phyloP scores from a whole-genome alignment of 2,888 invertebrate species.

The Sepiola atlantica region DNA sequence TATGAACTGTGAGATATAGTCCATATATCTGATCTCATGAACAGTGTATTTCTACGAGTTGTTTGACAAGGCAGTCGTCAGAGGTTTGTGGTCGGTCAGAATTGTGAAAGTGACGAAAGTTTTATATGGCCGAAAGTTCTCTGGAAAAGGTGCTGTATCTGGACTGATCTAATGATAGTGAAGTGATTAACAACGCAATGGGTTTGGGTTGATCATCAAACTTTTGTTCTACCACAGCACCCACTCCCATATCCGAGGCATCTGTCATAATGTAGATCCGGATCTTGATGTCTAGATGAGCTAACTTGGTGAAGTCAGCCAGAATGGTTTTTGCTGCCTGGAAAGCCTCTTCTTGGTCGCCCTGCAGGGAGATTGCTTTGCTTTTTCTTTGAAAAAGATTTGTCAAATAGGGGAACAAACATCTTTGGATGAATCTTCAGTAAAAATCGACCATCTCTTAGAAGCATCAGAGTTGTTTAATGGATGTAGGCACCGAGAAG shows the following conservation, averaged over 20 bases:
- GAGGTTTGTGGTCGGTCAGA: too few species aligned
- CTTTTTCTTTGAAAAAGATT: background rate
- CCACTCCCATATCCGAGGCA: background rate
- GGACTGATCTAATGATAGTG: too few species aligned
- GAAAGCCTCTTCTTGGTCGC: background rate
- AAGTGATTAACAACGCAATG: too few species aligned
- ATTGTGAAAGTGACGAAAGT: too few species aligned
- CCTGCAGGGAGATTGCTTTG: background rate
- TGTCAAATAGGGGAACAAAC: background rate
- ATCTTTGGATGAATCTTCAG: background rate
- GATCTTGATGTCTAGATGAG: background rate
- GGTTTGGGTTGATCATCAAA: background rate
- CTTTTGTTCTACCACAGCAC: background rate
- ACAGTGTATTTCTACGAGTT: too few species aligned
- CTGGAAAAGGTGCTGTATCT: background rate
- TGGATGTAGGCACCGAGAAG: background rate
- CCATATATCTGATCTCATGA: too few species aligned
- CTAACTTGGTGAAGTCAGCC: background rate
- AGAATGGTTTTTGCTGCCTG: background rate
- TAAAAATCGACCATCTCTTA: background rate
- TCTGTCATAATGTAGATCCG: background rate
- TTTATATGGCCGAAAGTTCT: background rate
- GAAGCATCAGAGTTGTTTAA: background rate
- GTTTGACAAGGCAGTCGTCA: too few species aligned
- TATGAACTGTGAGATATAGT: too few species aligned